Evolutionary conservation across 2,888 invertebrate genomes (phyloP), one percentile per base, ranked within the genome.

Genomic region (Drosophila differens): DNA sequence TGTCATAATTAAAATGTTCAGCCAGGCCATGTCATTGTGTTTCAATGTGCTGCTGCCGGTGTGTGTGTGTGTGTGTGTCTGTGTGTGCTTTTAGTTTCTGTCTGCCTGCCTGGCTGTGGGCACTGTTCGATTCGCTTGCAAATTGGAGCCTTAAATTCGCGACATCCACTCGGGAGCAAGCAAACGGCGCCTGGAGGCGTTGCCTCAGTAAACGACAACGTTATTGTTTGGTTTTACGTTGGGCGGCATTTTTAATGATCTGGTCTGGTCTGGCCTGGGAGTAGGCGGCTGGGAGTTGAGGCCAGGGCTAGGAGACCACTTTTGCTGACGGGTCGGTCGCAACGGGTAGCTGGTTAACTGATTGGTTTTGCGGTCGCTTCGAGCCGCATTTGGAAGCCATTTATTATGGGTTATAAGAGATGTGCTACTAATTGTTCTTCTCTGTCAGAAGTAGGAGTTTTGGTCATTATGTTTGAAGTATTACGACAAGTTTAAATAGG

Each of bases 1-100:
- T 88, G 90, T 89, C 90, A 88, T 88, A 88, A 88, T 88, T 88
- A 88, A 89, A 88, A 88, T 89, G 90, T 88, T 89, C 81, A 69
- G 70, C 77, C 76, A 68, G 75, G 58, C 64, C 73, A 49, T 68
- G 72, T 44, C 61, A 55, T 47, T 37, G 47, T 54, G 47, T 57
- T n/a, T 33, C 52, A 39, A 47, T 39, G 61, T 52, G 61, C 16
- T 47, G 16, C 9, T 25, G 25, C 25, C 47, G 1, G 16, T 25
- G 4, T 35, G 53, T 55, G 65, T 59, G 54, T 59, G 54, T 25
- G 33, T 53, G 65, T 47, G 32, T 39, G 57, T 60, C 44, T 78
- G 59, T 70, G 67, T 69, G 39, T 60, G 59, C 22, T 61, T 67
- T 55, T 76, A 69, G 65, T 68, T 47, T 47, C 25, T 47, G 47